A percentile compares a stretch with the other conserved stretches of the same genome.
Evolutionary conservation across 2,888 invertebrate species (phyloP).

Genomic region (Perdita meconis): DNA sequence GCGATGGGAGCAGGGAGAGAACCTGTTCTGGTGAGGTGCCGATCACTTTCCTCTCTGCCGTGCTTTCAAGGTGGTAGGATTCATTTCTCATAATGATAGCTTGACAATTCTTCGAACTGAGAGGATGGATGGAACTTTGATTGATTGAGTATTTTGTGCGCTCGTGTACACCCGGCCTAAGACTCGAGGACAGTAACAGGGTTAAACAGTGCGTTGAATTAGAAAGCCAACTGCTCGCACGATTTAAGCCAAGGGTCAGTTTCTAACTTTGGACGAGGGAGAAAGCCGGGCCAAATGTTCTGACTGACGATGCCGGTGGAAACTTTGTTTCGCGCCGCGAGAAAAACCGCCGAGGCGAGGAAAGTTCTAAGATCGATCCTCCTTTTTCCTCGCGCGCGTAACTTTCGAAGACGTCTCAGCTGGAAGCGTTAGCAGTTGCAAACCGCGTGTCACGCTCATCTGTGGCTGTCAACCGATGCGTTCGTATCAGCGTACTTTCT

Average conservation of each 20-base stretch:
- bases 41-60: too few species aligned
- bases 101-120: too few species aligned
- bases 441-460: neutral
- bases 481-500: neutral
- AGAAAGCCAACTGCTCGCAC: conserved; percentile 14
- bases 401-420: neutral
- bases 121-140: too few species aligned
- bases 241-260: conserved; percentile 11
- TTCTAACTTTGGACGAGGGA: conserved; percentile 4
- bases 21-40: too few species aligned
- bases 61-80: too few species aligned
- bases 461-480: neutral
- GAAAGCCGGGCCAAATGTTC: neutral
- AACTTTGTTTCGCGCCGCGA: conserved; percentile 32
- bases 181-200: conserved; percentile 35
- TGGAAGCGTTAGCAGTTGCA: neutral
- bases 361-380: neutral
- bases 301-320: conserved; percentile 1
- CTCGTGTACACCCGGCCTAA: too few species aligned
- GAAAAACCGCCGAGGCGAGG: neutral
- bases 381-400: neutral
- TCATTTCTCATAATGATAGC: too few species aligned
- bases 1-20: too few species aligned
- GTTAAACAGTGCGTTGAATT: conserved; percentile 52
- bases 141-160: too few species aligned